Percentiles rank a stretch among this genome's conserved stretches.
Evolutionary conservation across 2,888 invertebrate genomes (phyloP).

Genomic region (Trichopoda pennipes): DNA sequence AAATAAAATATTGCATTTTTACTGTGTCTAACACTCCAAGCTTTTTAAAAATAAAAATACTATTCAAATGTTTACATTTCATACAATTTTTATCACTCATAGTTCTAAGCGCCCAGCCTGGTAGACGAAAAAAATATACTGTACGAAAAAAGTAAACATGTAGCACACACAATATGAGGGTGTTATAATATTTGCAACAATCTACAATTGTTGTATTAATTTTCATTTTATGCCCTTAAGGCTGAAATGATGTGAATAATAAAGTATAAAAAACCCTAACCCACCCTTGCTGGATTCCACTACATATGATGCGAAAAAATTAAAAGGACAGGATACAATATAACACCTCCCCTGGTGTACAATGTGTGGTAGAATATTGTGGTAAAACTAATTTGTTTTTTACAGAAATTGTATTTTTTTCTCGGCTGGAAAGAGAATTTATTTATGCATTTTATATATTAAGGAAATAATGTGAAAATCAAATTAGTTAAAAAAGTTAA

Average conservation of each 20-base stretch:
- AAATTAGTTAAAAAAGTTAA: constrained; percentile 50
- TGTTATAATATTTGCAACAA: constrained; percentile 67
- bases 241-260: constrained; percentile 59
- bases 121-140: neutral
- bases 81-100: constrained; percentile 22
- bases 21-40: constrained; percentile 51
- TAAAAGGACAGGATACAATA: constrained; percentile 54
- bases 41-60: constrained; percentile 2
- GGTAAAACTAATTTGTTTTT: constrained; percentile 68
- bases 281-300: constrained; percentile 23
- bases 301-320: constrained; percentile 2
- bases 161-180: constrained; percentile 45
- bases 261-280: constrained; percentile 17
- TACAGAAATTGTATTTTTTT: constrained; percentile 30
- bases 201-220: constrained; percentile 62
- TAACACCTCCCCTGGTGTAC: constrained; percentile 63
- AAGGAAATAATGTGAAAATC: constrained; percentile 49
- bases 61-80: constrained; percentile 29
- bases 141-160: neutral
- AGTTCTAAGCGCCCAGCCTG: neutral
- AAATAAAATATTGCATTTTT: constrained; percentile 44
- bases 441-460: constrained; percentile 1
- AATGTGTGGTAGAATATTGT: constrained; percentile 60
- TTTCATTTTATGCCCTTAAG: constrained; percentile 66
- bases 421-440: neutral